phyloP scores from a whole-genome alignment of 2,113 vertebrate species.

The Psephotus haematonotus region DNA sequence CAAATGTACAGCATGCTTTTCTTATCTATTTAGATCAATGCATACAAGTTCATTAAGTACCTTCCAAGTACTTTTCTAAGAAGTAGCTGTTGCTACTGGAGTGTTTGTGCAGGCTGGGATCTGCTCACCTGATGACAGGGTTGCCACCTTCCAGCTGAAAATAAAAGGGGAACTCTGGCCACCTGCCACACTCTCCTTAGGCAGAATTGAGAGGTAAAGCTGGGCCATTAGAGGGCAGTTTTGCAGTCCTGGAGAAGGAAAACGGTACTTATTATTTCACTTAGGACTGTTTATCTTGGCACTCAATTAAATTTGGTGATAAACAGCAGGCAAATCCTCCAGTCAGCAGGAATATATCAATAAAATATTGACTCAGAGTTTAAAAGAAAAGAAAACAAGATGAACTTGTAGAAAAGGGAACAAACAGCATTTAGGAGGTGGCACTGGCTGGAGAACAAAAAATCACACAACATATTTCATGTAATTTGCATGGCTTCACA shows the following conservation, averaged over 20 bases:
- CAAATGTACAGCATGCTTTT: not conserved
- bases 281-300: conserved; percentile 46
- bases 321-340: conserved; percentile 52
- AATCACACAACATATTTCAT: not conserved
- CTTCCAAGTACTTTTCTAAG: not conserved
- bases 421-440: conserved; percentile 5
- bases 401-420: not conserved
- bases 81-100: not conserved
- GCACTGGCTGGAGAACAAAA: not conserved
- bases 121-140: not conserved
- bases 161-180: not conserved
- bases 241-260: conserved; percentile 60
- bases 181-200: not conserved
- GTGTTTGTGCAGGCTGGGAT: not conserved
- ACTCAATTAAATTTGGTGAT: conserved; percentile 33
- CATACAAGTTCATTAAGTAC: not conserved
- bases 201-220: not conserved
- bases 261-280: conserved; percentile 28
- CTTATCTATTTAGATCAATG: not conserved
- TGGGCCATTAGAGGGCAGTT: conserved; percentile 74
- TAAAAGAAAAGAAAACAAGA: conserved; percentile 40
- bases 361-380: conserved; percentile 50
- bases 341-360: conserved; percentile 32
- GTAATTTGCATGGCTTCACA: not conserved
- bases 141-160: not conserved